phyloP scores from a whole-genome alignment of 2,888 invertebrate genomes.

The Netelia inedita region DNA sequence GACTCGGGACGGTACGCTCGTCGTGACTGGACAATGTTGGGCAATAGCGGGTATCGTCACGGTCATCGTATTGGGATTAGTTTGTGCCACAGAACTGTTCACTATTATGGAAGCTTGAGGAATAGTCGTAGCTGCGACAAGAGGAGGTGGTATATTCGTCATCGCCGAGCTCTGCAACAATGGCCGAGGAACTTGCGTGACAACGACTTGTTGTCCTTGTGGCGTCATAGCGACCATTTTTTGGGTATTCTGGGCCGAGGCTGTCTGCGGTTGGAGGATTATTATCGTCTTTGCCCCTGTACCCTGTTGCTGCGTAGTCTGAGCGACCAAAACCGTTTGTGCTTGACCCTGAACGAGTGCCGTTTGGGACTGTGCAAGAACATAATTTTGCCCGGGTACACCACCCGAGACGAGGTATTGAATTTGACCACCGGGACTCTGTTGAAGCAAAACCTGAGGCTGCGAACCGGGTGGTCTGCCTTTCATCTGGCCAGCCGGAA shows the following conservation, averaged over 20 bases:
- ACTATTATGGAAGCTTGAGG: constrained; percentile 82
- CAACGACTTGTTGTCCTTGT: constrained; percentile 89
- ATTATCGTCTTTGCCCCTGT: constrained; percentile 90
- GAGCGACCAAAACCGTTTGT: constrained; percentile 89
- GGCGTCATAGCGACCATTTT: constrained; percentile 89
- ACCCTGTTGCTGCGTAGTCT: constrained; percentile 89
- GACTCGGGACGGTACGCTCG: constrained; percentile 82
- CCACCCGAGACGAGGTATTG: constrained; percentile 86
- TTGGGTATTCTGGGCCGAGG: constrained; percentile 84
- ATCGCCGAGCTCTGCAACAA: constrained; percentile 86
- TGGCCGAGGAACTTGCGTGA: constrained; percentile 88
- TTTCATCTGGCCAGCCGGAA: constrained; percentile 80
- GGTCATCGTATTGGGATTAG: constrained; percentile 79
- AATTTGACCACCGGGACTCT: constrained; percentile 85
- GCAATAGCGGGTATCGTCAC: constrained; percentile 82
- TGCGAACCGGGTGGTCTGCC: constrained; percentile 77
- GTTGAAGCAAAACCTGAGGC: constrained; percentile 82
- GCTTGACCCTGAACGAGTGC: constrained; percentile 88
- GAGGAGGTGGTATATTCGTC: constrained; percentile 85
- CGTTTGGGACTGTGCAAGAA: constrained; percentile 89
- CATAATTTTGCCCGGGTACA: constrained; percentile 88
- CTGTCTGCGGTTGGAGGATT: constrained; percentile 88
- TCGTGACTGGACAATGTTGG: constrained; percentile 78
- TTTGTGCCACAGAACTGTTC: constrained; percentile 80
- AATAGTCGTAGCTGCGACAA: constrained; percentile 83